Conservation (phyloP, 1,140 invertebrate genomes). For the Linepithema humile region DNA sequence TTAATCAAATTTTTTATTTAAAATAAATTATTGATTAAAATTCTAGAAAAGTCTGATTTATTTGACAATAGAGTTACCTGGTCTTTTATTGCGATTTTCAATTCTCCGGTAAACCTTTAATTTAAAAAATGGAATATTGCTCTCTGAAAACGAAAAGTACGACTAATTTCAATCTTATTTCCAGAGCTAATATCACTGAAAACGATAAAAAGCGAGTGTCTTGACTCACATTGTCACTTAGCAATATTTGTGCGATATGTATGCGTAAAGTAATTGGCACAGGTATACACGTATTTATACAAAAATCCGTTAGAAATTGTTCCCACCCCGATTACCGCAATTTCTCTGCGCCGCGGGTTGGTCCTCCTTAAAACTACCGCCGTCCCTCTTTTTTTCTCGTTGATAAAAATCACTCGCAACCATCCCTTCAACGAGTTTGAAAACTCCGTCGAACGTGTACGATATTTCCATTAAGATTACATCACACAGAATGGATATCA, state of each 20-base stretch:
- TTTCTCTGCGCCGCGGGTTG: not conserved
- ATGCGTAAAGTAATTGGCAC: slow-evolving; percentile 51
- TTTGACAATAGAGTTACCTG: not conserved
- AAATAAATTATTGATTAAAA: not conserved
- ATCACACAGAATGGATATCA: slow-evolving; percentile 14
- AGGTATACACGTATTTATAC: slow-evolving; percentile 27
- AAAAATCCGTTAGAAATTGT: slow-evolving; percentile 50
- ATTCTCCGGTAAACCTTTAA: not conserved
- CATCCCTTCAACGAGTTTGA: not conserved
- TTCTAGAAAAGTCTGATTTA: not conserved
- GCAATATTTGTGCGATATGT: slow-evolving; percentile 45
- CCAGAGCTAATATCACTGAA: slow-evolving; percentile 21
- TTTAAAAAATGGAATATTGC: not conserved
- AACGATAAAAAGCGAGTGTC: slow-evolving; percentile 11
- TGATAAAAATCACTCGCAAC: not conserved
- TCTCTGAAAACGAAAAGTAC: not conserved
- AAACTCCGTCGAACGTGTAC: not conserved
- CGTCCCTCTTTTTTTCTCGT: not conserved
- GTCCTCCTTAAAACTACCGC: not conserved
- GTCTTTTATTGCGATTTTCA: not conserved
- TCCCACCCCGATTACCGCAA: not conserved
- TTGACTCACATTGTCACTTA: not conserved
- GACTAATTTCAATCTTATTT: slow-evolving; percentile 19
- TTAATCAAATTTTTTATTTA: not conserved
- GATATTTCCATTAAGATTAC: slow-evolving; percentile 17